Evolutionary conservation across 2,888 invertebrate genomes (phyloP).

Genomic region (Watsonalla binaria): DNA sequence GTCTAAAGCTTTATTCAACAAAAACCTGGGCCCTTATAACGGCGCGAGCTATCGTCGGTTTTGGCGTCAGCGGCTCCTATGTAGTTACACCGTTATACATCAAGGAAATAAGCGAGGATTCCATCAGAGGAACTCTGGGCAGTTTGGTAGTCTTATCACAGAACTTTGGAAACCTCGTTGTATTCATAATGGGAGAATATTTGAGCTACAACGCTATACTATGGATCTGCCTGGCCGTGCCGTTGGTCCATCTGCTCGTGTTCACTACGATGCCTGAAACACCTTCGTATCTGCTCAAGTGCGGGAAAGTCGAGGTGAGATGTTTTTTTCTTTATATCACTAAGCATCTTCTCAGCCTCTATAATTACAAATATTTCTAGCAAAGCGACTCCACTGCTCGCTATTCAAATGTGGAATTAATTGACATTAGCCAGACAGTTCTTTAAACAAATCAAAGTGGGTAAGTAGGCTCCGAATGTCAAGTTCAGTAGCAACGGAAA

Average conservation of each 20-base stretch:
- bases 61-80: conserved; percentile 65
- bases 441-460: too few species aligned
- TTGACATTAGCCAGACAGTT: too few species aligned
- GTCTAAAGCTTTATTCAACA: conserved; percentile 60
- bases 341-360: too few species aligned
- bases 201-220: conserved; percentile 57
- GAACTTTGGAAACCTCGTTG: conserved; percentile 60
- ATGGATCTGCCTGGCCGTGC: conserved; percentile 63
- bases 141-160: conserved; percentile 64
- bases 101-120: conserved; percentile 70
- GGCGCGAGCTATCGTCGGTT: conserved; percentile 59
- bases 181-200: conserved; percentile 64
- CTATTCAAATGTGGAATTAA: too few species aligned
- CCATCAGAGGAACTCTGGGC: conserved; percentile 61
- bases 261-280: conserved; percentile 69
- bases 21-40: conserved; percentile 66
- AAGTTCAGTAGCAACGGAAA: background rate
- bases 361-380: background rate
- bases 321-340: too few species aligned
- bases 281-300: conserved; percentile 62
- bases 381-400: too few species aligned
- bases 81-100: conserved; percentile 70
- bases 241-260: conserved; percentile 56
- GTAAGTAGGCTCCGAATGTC: background rate
- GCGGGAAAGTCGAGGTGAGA: conserved; percentile 63